Percentiles rank a stretch among this genome's conserved stretches.
These are phyloP conservation scores for Panagrolaimus sp. DNA, from an alignment of 1,140 invertebrate genomes.

Conservation along the genomic window DNA sequence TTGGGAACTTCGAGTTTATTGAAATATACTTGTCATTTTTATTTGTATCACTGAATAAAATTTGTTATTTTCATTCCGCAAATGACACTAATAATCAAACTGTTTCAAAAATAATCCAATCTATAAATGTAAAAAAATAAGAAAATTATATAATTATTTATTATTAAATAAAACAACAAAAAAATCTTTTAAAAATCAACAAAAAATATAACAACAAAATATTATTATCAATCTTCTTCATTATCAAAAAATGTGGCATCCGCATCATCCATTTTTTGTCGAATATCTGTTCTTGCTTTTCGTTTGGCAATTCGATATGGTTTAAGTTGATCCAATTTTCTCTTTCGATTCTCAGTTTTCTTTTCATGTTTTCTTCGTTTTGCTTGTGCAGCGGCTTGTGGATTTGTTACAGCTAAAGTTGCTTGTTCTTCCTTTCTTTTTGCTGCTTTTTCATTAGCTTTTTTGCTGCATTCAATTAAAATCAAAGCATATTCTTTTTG, in stretches of 20 bases:
- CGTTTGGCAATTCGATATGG: conserved; percentile 27
- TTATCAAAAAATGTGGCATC: background rate
- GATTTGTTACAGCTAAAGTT: conserved; percentile 21
- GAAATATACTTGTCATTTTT: no score
- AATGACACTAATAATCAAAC: no score
- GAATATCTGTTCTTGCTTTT: background rate
- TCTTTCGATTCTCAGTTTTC: conserved; percentile 21
- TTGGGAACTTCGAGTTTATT: no score
- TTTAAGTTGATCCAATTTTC: conserved; percentile 26
- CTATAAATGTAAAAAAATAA: no score
- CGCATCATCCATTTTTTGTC: background rate
- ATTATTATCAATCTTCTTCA: no score
- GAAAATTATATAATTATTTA: no score
- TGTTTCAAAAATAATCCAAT: no score
- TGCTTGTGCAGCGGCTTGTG: conserved; percentile 7
- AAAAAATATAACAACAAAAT: no score
- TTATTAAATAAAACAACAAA: no score
- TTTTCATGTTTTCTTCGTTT: conserved; percentile 27
- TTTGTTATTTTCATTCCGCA: no score
- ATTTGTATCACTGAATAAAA: no score
- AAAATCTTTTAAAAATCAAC: no score
- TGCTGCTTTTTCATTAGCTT: conserved; percentile 13
- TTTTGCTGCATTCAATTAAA: conserved; percentile 21
- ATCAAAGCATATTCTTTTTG: conserved; percentile 20
- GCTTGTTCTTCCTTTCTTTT: conserved; percentile 16